These are phyloP conservation scores for Astropecten irregularis DNA, from an alignment of 53 echinoderm and acorn worm genomes.

Conservation along the genomic window DNA sequence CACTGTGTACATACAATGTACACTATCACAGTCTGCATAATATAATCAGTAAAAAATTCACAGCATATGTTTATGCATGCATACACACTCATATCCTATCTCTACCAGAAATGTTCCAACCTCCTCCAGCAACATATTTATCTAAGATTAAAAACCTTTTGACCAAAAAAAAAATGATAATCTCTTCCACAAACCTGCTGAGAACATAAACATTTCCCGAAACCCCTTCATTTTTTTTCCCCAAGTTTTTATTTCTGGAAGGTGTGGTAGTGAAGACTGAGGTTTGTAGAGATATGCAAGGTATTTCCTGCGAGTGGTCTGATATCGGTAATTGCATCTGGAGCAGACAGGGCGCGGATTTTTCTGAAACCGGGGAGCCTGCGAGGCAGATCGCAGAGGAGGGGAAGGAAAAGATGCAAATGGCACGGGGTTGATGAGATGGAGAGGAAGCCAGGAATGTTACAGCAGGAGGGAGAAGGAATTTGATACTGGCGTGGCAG, in stretches of 20 bases:
- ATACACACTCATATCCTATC: too few species aligned
- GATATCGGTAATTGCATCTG: not conserved
- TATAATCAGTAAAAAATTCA: too few species aligned
- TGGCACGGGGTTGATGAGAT: not conserved
- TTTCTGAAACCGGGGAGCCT: too few species aligned
- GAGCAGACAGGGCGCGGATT: too few species aligned
- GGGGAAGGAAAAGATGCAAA: not conserved
- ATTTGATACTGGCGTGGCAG: not conserved
- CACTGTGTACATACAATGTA: too few species aligned
- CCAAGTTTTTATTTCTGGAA: too few species aligned
- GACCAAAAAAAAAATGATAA: not conserved
- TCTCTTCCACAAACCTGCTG: slow-evolving; percentile 6
- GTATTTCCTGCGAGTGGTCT: slow-evolving; percentile 7
- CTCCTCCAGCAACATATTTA: not conserved
- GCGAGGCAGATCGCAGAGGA: not conserved
- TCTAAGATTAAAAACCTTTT: not conserved
- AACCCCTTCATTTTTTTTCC: too few species aligned
- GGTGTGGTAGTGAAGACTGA: too few species aligned
- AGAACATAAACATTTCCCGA: slow-evolving; percentile 32
- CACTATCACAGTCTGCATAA: too few species aligned
- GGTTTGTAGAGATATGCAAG: slow-evolving; percentile 1
- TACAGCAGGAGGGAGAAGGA: not conserved
- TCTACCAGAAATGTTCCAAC: too few species aligned
- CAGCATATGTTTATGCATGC: too few species aligned
- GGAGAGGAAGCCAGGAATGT: not conserved